Conservation (phyloP, 2,113 vertebrate genomes). For the Sminthopsis crassicaudata region DNA sequence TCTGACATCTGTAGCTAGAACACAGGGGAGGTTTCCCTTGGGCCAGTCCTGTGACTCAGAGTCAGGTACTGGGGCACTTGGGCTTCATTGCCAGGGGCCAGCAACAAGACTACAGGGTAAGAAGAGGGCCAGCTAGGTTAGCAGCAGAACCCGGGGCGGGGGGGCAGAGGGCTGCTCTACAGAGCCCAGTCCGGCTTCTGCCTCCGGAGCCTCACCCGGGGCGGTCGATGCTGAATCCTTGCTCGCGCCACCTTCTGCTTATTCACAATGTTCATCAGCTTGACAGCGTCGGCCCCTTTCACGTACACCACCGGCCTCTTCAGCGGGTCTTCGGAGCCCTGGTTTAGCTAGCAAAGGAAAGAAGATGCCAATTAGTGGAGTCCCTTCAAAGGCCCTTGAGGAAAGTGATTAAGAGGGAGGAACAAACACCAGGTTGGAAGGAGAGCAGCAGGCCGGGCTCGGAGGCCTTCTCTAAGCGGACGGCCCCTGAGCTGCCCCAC, state of each 20-base stretch:
- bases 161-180: not conserved
- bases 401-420: not conserved
- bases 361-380: slow-evolving; percentile 47
- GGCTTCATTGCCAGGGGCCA: not conserved
- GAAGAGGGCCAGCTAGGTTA: not conserved
- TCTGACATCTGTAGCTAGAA: not conserved
- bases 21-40: not conserved
- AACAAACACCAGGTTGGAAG: not conserved
- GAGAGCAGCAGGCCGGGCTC: not conserved
- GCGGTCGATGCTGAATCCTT: slow-evolving; percentile 95
- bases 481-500: not conserved
- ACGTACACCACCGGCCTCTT: slow-evolving; percentile 98
- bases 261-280: slow-evolving; percentile 99
- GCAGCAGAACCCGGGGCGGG: not conserved
- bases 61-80: not conserved
- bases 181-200: rapidly evolving
- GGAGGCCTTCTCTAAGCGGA: not conserved
- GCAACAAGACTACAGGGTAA: not conserved
- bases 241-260: slow-evolving; percentile 99
- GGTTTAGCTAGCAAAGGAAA: slow-evolving; percentile 89
- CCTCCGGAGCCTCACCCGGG: slow-evolving; percentile 88
- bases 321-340: slow-evolving; percentile 94
- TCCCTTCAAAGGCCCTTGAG: slow-evolving; percentile 25
- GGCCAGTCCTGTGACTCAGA: not conserved
- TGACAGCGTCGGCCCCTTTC: slow-evolving; percentile 97